A percentile compares a stretch with the other conserved stretches of the same genome.
These are phyloP conservation scores for Ceyx melanurus DNA, from an alignment of 2,113 vertebrate species.

Conservation along the genomic window DNA sequence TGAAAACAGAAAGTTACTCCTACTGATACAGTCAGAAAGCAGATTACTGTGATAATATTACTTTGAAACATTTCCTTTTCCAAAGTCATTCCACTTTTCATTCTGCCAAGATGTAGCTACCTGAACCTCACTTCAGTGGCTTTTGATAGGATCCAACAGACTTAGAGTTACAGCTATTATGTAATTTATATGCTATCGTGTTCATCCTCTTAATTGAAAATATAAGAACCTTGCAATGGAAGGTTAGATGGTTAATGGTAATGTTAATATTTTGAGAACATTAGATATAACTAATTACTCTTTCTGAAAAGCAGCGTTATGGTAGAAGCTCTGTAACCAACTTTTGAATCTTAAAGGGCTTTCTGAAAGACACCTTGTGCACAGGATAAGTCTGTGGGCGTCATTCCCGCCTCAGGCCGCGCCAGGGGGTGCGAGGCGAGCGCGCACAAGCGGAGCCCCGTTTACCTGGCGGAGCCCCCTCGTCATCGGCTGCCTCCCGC, in stretches of 20 bases:
- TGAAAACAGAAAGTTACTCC: neutral
- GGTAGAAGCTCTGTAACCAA: neutral
- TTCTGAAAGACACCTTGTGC: neutral
- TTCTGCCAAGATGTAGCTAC: neutral
- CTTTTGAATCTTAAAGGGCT: neutral
- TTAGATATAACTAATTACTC: neutral
- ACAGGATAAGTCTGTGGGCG: neutral
- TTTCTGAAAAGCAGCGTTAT: neutral
- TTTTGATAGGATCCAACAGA: neutral
- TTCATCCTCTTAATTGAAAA: neutral
- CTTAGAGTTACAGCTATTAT: accelerated
- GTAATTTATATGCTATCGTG: too few relatives aligned
- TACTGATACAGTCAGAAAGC: neutral
- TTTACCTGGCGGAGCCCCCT: too few relatives aligned
- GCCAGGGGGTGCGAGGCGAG: too few relatives aligned
- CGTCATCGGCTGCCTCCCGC: too few relatives aligned
- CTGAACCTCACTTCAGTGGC: neutral
- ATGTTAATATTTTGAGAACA: neutral
- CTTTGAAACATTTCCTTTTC: neutral
- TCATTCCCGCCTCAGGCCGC: too few relatives aligned
- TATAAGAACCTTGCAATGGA: neutral
- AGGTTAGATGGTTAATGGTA: neutral
- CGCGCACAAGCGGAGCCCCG: too few relatives aligned
- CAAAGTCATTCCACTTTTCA: neutral
- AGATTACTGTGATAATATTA: neutral